Percentiles rank a stretch among this genome's conserved stretches.
Conservation (phyloP, 2,797 vertebrate species). For the Helostoma temminkii region DNA sequence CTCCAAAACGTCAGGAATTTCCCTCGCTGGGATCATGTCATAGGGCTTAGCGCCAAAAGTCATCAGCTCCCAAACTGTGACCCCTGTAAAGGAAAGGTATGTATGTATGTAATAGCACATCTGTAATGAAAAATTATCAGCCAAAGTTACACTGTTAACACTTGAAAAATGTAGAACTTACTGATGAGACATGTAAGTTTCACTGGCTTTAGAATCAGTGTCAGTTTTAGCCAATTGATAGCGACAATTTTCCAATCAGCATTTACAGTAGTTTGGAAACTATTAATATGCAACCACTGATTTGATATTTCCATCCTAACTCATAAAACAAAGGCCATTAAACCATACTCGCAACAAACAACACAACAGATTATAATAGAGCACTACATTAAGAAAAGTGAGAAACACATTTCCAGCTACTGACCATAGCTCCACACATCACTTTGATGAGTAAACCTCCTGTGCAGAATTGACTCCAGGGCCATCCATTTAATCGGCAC, state of each 20-base stretch:
- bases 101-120: not conserved
- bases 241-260: not conserved
- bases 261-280: not conserved
- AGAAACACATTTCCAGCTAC: conserved; percentile 15
- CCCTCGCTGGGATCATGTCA: conserved; percentile 93
- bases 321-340: not conserved
- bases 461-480: conserved; percentile 94
- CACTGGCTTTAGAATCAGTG: not conserved
- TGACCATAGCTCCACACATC: conserved; percentile 98
- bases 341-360: too few relatives aligned
- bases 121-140: conserved; percentile 3
- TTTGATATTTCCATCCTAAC: not conserved
- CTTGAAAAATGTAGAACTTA: not conserved
- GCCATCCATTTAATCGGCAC: conserved; percentile 99
- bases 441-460: conserved; percentile 97
- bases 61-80: conserved; percentile 99
- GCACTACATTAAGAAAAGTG: not conserved
- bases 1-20: conserved; percentile 95
- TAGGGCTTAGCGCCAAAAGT: conserved; percentile 97
- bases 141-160: not conserved
- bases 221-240: not conserved
- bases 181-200: not conserved
- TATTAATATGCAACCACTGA: too few relatives aligned
- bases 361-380: too few relatives aligned
- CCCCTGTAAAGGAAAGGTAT: conserved; percentile 83